Base-by-base conservation (phyloP, 1,140 invertebrate genomes). In the Aphis craccivora region DNA sequence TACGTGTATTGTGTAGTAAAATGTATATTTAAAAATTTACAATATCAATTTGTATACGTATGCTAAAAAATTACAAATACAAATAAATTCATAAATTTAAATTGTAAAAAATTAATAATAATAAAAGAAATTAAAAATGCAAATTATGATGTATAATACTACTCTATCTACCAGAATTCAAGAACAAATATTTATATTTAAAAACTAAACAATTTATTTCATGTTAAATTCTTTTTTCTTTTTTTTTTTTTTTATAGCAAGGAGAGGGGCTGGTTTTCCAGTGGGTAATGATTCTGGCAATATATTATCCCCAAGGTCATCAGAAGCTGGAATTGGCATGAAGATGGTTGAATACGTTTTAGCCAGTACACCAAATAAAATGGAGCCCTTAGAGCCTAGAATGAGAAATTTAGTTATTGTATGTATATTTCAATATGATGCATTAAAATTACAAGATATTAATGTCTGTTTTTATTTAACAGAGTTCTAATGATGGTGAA, bases 341-440 rank as follows among this genome's bases (percentile, higher is more conserved):
- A 99, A 99, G 96, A 99, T 99, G 98, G 98, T 99, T n/a, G 98
- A 99, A 95, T 99, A 99, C 95, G 98, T 99, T 84, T 96, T 99
- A 94, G 97, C 98, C 93, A 98, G 97, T 93, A 99, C 98, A 89
- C 98, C 98, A 22, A 98, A 98, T 76, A 96, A 96, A 94, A 97
- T 97, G 95, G 97, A 97, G 94, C 96, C 96, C 94, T 94, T 97
- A 94, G 97, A 98, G 94, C 96, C 96, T 45, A 96, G 97, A 94
- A 97, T 98, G 96, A 96, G 97, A 94, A 96, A 96, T 67, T 95
- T 98, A 91, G 97, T 97, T 95, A 96, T 97, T 95, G 97, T 97
- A 94, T 95, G 95, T 95, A 90, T 20, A 90, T 6, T 60, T 45
- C 5, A 22, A 43, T 25, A 20, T 81, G 20, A 30, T 94, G 93